phyloP scores from a whole-genome alignment of 30 jellyfish, hydroid and myxozoan species.

The Cassiopea andromeda region DNA sequence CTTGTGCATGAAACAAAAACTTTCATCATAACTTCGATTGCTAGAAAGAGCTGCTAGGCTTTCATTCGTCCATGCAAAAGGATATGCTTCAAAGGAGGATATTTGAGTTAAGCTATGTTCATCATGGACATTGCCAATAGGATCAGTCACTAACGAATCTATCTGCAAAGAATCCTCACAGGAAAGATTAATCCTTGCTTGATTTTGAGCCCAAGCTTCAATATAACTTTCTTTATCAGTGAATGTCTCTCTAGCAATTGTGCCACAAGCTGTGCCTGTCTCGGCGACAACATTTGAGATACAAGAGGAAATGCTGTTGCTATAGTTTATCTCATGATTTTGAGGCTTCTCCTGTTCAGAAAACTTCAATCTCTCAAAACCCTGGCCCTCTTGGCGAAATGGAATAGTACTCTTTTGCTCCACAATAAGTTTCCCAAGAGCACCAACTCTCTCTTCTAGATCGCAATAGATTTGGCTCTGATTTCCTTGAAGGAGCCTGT shows the following conservation, averaged over 20 bases:
- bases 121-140: neutral
- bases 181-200: neutral
- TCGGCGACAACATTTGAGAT: neutral
- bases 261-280: neutral
- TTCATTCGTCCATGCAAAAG: neutral
- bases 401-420: neutral
- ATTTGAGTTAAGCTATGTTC: neutral
- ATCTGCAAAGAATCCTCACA: neutral
- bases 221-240: neutral
- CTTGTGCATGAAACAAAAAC: neutral
- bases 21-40: neutral
- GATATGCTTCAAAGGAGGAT: neutral
- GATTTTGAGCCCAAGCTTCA: constrained; percentile 11
- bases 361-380: neutral
- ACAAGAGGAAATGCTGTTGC: too few species aligned
- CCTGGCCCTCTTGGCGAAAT: neutral
- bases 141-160: neutral
- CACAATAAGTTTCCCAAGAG: neutral
- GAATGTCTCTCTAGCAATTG: neutral
- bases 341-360: neutral
- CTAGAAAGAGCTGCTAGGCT: neutral
- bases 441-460: neutral
- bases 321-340: neutral
- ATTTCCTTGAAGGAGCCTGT: neutral
- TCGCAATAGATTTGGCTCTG: neutral